Evolutionary conservation across 1,140 invertebrate species (phyloP).

Genomic region (Diprion similis): DNA sequence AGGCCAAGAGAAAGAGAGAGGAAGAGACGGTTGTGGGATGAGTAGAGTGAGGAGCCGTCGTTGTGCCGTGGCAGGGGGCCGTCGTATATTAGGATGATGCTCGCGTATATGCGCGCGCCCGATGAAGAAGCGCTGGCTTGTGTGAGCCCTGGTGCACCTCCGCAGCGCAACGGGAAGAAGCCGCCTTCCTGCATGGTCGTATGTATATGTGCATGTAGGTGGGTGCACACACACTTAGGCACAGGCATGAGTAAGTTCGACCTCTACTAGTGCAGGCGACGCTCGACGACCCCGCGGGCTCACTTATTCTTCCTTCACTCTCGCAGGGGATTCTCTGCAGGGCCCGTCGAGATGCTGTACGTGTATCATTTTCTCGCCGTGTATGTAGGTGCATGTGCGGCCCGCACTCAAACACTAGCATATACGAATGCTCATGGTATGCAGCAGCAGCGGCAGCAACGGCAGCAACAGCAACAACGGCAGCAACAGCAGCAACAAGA

Average conservation of each 20-base stretch:
- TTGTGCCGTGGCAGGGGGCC: conserved; percentile 3
- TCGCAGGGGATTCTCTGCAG: no score
- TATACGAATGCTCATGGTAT: not conserved
- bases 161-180: not conserved
- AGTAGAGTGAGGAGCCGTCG: not conserved
- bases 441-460: not conserved
- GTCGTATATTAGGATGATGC: conserved; percentile 7
- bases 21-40: not conserved
- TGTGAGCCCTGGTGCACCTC: not conserved
- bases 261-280: not conserved
- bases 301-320: no score
- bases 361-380: no score
- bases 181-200: not conserved
- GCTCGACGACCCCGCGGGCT: not conserved
- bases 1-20: not conserved
- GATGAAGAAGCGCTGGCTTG: not conserved
- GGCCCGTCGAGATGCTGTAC: no score
- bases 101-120: not conserved
- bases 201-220: not conserved
- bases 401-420: not conserved
- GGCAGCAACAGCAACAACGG: no score
- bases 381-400: not conserved
- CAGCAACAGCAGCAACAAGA: no score
- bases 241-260: not conserved
- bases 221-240: not conserved